Base-by-base conservation (phyloP, 2,888 invertebrate species). In the Xestia c-nigrum region DNA sequence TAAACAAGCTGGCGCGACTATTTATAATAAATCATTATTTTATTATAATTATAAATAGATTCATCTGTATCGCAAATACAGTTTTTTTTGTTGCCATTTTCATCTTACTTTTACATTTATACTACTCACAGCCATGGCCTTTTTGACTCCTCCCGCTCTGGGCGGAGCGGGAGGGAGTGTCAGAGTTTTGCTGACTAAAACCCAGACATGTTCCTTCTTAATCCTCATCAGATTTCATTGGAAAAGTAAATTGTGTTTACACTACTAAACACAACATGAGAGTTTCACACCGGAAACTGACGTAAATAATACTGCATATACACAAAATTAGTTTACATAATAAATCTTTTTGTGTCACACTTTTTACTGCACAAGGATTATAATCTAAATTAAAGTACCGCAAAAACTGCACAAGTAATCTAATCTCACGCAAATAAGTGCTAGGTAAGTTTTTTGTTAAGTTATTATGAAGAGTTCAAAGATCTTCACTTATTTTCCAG, bases 391-490 rank as follows among this genome's bases (percentile, higher is more conserved):
- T 40, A 76, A 40, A 76, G 0, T 10, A 50, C 24, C 55, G 65
- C 21, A 75, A 78, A 78, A 81, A 81, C 21, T n/a, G 12, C 7
- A 9, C 16, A 16, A 55, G 55, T 50, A 57, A 81, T 78, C 24
- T 57, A 14, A 65, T 57, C 38, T 57, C 14, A 75, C 64, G 38
- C 64, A 78, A 50, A 40, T 74, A 64, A 55, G 38, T n/a, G 52
- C 38, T 74, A 16, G n/a, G 19, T 38, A 55, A 5, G 14, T 31
- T 65, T 57, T 81, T 65, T 64, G 7, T 24, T 7, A 24, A 47
- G n/a, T 16, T 52, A 40, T 63, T 21, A n/a, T 6, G 14, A 6
- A 21, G 61, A 63, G 83, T 67, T 82, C 82, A 76, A 79, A 63
- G 83, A 82, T 77, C 77, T 55, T 55, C 46, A 55, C 1, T 76